phyloP scores from a whole-genome alignment of 2,888 invertebrate species.

The Lithophane socia region DNA sequence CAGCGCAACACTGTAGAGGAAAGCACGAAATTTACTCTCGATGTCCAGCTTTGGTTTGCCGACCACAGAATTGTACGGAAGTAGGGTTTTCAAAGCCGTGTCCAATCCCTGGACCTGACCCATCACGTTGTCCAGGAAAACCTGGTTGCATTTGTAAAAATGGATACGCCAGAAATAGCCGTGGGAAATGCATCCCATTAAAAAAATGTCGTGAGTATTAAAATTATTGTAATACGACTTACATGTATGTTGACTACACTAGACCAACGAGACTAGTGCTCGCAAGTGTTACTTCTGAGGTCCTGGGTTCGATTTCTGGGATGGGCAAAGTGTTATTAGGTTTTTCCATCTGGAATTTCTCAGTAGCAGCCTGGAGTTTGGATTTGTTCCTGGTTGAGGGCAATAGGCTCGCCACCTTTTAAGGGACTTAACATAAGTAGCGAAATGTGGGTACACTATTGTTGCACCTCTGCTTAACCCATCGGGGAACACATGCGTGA shows the following conservation, averaged over 20 bases:
- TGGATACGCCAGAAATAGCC: conserved; percentile 57
- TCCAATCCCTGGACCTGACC: conserved; percentile 10
- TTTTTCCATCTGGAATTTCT: no score
- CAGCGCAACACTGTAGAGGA: conserved; percentile 62
- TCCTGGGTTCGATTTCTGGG: no score
- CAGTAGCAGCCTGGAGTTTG: no score
- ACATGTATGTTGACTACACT: not conserved
- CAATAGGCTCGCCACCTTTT: no score
- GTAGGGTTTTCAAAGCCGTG: conserved; percentile 62
- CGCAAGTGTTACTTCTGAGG: not conserved
- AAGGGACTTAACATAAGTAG: no score
- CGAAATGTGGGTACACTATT: no score
- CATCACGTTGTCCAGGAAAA: conserved; percentile 44
- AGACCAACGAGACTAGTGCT: no score
- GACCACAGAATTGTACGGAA: conserved; percentile 68
- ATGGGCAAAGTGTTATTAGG: no score
- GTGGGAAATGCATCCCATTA: conserved; percentile 66
- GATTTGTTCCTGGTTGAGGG: no score
- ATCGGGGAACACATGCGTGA: no score
- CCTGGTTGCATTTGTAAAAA: conserved; percentile 65
- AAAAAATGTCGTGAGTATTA: conserved; percentile 66
- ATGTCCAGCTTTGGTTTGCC: conserved; percentile 65
- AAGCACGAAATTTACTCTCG: conserved; percentile 61
- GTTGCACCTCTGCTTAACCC: no score
- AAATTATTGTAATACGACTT: not conserved